Conservation (phyloP, 2,113 vertebrate species). For the Polyodon spathula region DNA sequence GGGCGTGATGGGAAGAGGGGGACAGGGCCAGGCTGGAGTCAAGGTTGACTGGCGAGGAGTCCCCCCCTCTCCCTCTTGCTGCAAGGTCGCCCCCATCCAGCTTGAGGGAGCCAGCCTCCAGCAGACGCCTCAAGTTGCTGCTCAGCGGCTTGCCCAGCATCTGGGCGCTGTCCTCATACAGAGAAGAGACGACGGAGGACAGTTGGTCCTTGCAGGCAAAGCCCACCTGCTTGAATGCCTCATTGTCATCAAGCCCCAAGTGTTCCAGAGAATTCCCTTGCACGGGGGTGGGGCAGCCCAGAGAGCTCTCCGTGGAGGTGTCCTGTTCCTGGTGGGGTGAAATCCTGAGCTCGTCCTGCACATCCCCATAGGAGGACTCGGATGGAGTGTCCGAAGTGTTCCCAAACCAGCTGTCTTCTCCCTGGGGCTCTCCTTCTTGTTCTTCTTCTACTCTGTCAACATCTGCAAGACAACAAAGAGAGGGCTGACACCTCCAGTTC, state of each 20-base stretch:
- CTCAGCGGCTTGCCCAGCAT: constrained; percentile 83
- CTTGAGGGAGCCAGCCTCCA: constrained; percentile 88
- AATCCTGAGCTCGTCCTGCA: constrained; percentile 81
- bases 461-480: constrained; percentile 61
- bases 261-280: constrained; percentile 74
- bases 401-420: constrained; percentile 91
- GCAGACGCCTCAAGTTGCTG: constrained; percentile 85
- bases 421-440: constrained; percentile 73
- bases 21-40: constrained; percentile 72
- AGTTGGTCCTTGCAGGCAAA: constrained; percentile 75
- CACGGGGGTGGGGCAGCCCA: constrained; percentile 85
- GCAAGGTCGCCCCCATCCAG: constrained; percentile 65
- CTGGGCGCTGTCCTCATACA: constrained; percentile 76
- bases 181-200: constrained; percentile 77
- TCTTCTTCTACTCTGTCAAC: constrained; percentile 82
- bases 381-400: constrained; percentile 91
- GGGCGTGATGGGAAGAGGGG: constrained; percentile 85
- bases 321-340: constrained; percentile 73
- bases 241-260: constrained; percentile 69
- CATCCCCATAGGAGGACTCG: constrained; percentile 89
- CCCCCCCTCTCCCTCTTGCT: constrained; percentile 60
- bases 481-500: no score
- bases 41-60: constrained; percentile 64
- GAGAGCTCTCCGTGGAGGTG: constrained; percentile 77
- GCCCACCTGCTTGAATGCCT: constrained; percentile 54